Conservation (phyloP, 2,888 invertebrate genomes). For the Sinohyriopsis cumingii region DNA sequence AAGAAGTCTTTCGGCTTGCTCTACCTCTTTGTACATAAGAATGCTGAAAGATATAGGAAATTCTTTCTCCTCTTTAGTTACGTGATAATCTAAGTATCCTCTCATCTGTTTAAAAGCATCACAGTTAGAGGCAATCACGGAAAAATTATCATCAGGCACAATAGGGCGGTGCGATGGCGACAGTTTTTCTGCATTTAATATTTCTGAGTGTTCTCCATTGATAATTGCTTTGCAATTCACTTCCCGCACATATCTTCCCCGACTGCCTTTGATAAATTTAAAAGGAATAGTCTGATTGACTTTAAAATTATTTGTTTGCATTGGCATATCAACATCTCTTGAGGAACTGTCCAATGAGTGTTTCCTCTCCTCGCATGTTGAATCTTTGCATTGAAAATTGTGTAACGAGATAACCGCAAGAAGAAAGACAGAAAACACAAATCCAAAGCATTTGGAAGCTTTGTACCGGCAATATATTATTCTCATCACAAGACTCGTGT, state of each 20-base stretch:
- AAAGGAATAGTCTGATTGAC: too few relatives aligned
- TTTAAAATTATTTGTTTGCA: too few relatives aligned
- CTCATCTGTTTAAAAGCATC: slow-evolving; percentile 36
- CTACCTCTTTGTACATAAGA: slow-evolving; percentile 59
- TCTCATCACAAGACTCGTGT: too few relatives aligned
- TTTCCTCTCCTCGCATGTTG: too few relatives aligned
- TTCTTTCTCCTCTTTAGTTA: slow-evolving; percentile 42
- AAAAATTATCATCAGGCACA: slow-evolving; percentile 45
- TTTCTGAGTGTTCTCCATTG: slow-evolving; percentile 38
- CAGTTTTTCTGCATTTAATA: slow-evolving; percentile 37
- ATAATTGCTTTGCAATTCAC: slow-evolving; percentile 53
- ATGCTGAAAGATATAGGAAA: slow-evolving; percentile 67
- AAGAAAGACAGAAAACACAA: too few relatives aligned
- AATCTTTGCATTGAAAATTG: too few relatives aligned
- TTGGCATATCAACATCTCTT: too few relatives aligned
- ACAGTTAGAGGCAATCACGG: slow-evolving; percentile 48
- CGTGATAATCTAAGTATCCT: slow-evolving; percentile 30
- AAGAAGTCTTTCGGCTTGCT: slow-evolving; percentile 61
- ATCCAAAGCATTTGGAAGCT: too few relatives aligned
- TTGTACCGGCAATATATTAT: too few relatives aligned
- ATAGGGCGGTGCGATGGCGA: slow-evolving; percentile 23
- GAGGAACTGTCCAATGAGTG: too few relatives aligned
- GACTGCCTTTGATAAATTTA: too few relatives aligned
- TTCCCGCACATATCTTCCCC: slow-evolving; percentile 14
- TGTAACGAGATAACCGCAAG: too few relatives aligned